Conservation (phyloP, 2,888 invertebrate species). For the Pilophorus perplexus region DNA sequence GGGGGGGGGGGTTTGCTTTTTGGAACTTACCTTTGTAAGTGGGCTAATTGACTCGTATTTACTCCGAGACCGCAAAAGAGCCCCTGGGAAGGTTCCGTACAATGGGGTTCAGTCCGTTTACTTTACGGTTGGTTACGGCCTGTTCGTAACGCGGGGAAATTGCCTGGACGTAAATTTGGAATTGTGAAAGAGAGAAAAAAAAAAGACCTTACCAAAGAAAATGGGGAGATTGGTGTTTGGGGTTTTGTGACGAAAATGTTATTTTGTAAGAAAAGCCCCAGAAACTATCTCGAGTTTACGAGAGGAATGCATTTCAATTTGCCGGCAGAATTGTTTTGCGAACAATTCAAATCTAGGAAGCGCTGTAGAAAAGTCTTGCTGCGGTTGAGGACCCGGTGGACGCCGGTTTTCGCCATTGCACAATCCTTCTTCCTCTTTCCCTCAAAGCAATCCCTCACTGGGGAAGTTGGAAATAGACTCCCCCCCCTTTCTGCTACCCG, state of each 20-base stretch:
- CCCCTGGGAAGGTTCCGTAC: too few species aligned
- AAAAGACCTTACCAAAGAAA: too few species aligned
- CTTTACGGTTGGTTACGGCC: too few species aligned
- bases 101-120: too few species aligned
- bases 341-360: conserved; percentile 22
- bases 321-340: not conserved
- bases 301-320: conserved; percentile 9
- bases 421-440: too few species aligned
- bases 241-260: too few species aligned
- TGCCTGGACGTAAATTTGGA: too few species aligned
- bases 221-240: too few species aligned
- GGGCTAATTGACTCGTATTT: conserved; percentile 27
- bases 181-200: too few species aligned
- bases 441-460: conserved; percentile 1
- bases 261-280: too few species aligned
- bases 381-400: not conserved
- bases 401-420: too few species aligned
- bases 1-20: not conserved
- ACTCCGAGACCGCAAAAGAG: not conserved
- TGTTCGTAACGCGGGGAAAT: too few species aligned
- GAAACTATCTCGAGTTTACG: conserved; percentile 6
- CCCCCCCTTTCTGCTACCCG: not conserved
- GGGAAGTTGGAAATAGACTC: not conserved
- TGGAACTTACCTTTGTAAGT: conserved; percentile 15
- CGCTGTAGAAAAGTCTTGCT: not conserved